Conservation (phyloP, 2,888 invertebrate genomes). For the Himalopsyche anomala region DNA sequence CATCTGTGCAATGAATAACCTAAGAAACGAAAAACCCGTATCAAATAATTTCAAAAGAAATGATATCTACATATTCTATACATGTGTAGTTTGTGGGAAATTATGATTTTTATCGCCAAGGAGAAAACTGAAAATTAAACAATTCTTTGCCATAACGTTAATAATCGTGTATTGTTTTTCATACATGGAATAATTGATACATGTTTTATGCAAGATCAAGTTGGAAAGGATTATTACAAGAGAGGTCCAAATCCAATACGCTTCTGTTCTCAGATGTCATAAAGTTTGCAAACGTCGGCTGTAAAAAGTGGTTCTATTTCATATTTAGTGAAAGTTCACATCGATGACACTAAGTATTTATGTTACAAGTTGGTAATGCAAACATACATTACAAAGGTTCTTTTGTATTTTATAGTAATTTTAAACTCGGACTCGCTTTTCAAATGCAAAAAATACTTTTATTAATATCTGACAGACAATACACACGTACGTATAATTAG, state of each 20-base stretch:
- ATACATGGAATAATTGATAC: too few species aligned
- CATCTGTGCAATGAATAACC: too few species aligned
- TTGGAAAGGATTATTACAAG: too few species aligned
- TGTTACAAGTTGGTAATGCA: background rate
- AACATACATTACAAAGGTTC: slow-evolving; percentile 28
- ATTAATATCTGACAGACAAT: slow-evolving; percentile 14
- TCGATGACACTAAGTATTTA: slow-evolving; percentile 24
- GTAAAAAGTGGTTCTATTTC: slow-evolving; percentile 4
- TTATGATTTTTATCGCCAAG: too few species aligned
- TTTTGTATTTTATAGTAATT: background rate
- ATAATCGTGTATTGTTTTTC: too few species aligned
- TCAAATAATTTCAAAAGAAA: too few species aligned
- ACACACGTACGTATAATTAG: slow-evolving; percentile 35
- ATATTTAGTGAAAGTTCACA: background rate
- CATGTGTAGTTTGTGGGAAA: too few species aligned
- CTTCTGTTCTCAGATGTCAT: background rate
- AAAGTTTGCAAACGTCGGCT: background rate
- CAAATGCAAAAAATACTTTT: slow-evolving; percentile 9
- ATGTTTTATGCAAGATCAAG: too few species aligned
- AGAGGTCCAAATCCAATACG: background rate
- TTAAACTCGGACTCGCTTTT: background rate
- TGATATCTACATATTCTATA: too few species aligned
- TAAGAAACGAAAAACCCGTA: too few species aligned
- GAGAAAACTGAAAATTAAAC: too few species aligned
- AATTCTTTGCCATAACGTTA: too few species aligned